Conservation (phyloP, 2,888 invertebrate species). For the Cataglyphis cursor region DNA sequence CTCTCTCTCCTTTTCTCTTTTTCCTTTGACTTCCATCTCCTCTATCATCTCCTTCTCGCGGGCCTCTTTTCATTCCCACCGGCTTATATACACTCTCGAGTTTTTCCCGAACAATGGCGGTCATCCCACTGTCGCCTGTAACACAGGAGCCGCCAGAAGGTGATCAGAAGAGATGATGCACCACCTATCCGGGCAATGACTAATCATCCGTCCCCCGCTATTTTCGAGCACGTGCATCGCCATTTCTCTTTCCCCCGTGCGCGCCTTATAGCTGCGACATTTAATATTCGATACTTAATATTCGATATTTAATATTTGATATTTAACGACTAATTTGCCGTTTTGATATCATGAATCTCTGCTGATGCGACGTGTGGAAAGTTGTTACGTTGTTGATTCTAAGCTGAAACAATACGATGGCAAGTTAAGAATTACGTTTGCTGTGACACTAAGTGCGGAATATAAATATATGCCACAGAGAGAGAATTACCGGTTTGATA, state of each 20-base stretch:
- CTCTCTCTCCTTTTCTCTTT: conserved; percentile 49
- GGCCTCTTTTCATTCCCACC: conserved; percentile 63
- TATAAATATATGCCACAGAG: background rate
- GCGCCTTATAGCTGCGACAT: background rate
- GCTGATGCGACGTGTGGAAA: background rate
- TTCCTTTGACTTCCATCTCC: conserved; percentile 15
- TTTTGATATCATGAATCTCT: background rate
- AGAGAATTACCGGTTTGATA: conserved; percentile 38
- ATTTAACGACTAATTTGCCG: background rate
- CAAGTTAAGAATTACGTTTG: conserved; percentile 16
- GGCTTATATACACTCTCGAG: conserved; percentile 73
- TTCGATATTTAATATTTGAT: no score
- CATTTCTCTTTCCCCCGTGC: conserved; percentile 49
- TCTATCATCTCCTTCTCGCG: conserved; percentile 48
- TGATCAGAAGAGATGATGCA: conserved; percentile 73
- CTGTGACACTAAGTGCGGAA: background rate
- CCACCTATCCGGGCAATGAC: conserved; percentile 80
- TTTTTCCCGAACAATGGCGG: conserved; percentile 81
- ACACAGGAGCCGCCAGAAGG: conserved; percentile 76
- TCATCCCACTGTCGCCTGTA: conserved; percentile 72
- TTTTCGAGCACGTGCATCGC: conserved; percentile 70
- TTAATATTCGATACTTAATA: background rate
- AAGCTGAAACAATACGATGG: background rate
- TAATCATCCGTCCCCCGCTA: conserved; percentile 75
- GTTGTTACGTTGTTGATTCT: background rate